Conservation (phyloP, 2,797 vertebrate species). For the Rhinogobio ventralis region DNA sequence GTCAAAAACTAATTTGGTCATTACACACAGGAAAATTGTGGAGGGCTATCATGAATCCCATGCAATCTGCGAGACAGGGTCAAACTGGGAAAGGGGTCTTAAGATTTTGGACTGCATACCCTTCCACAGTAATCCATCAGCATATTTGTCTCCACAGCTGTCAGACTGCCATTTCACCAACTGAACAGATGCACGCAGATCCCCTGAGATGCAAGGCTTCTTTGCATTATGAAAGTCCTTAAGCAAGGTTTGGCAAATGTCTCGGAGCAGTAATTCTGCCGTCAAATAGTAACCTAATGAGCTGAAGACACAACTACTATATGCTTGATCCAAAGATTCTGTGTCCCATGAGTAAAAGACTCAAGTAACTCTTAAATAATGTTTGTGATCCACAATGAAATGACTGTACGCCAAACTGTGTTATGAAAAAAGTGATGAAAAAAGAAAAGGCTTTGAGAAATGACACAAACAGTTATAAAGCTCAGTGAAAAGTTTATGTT, state of each 20-base stretch:
- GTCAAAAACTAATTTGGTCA: not conserved
- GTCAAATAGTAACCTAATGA: not conserved
- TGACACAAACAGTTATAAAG: not conserved
- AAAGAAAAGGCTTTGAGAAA: not conserved
- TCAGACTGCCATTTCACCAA: slow-evolving; percentile 19
- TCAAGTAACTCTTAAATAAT: not conserved
- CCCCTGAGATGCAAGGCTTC: slow-evolving; percentile 8
- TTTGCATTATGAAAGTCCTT: not conserved
- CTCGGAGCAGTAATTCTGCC: not conserved
- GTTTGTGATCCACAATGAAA: not conserved
- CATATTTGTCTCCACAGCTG: not conserved
- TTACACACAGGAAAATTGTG: not conserved
- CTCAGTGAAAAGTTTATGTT: not conserved
- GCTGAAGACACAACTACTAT: not conserved
- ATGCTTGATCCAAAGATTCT: not conserved
- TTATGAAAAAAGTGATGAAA: too few relatives aligned
- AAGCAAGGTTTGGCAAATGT: not conserved
- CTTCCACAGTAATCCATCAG: not conserved
- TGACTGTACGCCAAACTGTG: not conserved
- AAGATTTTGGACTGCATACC: not conserved
- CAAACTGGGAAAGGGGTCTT: not conserved
- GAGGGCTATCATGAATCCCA: not conserved
- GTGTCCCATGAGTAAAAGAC: not conserved
- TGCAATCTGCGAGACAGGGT: not conserved
- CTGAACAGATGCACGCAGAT: slow-evolving; percentile 16